A percentile compares a stretch with the other conserved stretches of the same genome.
Evolutionary conservation across 2,113 vertebrate genomes (phyloP).

Genomic region (Leptodactylus fuscus): DNA sequence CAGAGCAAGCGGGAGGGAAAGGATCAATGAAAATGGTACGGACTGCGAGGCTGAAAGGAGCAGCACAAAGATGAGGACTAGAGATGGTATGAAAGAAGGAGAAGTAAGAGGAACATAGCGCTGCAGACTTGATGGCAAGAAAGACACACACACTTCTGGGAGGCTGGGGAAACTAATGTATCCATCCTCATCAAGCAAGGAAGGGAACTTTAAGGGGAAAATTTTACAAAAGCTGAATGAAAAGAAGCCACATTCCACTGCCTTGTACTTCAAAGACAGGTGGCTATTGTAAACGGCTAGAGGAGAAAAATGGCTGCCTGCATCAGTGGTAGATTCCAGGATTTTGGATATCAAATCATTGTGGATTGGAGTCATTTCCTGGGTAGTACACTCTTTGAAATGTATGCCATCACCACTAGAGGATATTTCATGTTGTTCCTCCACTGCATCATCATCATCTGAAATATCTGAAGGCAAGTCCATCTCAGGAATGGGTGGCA

Average conservation of each 20-base stretch:
- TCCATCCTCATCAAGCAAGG: constrained; percentile 79
- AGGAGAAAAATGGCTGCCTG: constrained; percentile 60
- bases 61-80: constrained; percentile 86
- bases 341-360: constrained; percentile 25
- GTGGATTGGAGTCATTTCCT: constrained; percentile 61
- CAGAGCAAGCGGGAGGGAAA: constrained; percentile 90
- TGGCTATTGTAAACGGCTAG: constrained; percentile 56
- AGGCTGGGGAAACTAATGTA: constrained; percentile 80
- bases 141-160: constrained; percentile 78
- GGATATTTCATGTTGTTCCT: constrained; percentile 68
- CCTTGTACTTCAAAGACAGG: constrained; percentile 58
- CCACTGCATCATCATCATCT: constrained; percentile 82
- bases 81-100: constrained; percentile 84
- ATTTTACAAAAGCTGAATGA: constrained; percentile 72
- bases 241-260: constrained; percentile 64
- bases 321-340: constrained; percentile 45
- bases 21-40: constrained; percentile 82
- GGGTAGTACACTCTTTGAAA: constrained; percentile 49
- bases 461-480: constrained; percentile 90
- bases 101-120: constrained; percentile 76
- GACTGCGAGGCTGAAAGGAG: constrained; percentile 92
- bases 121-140: constrained; percentile 74
- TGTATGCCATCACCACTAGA: constrained; percentile 65
- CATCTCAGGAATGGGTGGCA: constrained; percentile 84
- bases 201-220: constrained; percentile 69